Percentiles rank a stretch among this genome's conserved stretches.
Conservation (phyloP, 2,797 vertebrate species). For the Sebastes oblongus region DNA sequence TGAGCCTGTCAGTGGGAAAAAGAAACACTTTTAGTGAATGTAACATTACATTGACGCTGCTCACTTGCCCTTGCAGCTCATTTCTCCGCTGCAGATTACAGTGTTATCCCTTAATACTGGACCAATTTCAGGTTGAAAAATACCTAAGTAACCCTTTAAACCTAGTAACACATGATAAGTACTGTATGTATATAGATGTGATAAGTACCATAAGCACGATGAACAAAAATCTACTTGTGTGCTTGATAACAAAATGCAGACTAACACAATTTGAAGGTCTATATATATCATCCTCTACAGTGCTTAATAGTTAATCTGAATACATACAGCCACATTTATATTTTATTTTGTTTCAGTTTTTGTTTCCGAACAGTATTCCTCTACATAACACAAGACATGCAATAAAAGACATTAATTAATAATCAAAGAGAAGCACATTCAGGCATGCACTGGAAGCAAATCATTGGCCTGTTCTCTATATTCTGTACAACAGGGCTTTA, state of each 20-base stretch:
- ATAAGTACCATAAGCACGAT: not conserved
- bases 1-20: not conserved
- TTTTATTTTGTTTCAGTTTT: conserved; percentile 3
- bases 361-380: conserved; percentile 3
- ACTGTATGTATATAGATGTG: not conserved
- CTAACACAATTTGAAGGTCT: not conserved
- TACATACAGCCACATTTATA: conserved; percentile 11
- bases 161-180: not conserved
- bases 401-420: conserved; percentile 31
- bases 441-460: conserved; percentile 11
- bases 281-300: not conserved
- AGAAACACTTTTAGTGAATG: not conserved
- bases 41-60: too few relatives aligned
- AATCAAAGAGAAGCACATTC: conserved; percentile 35
- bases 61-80: too few relatives aligned
- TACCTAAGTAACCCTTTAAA: not conserved
- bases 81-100: too few relatives aligned
- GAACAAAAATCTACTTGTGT: not conserved
- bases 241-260: not conserved
- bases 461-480: conserved; percentile 1
- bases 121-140: too few relatives aligned
- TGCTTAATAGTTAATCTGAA: conserved; percentile 25
- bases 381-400: not conserved
- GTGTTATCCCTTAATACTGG: too few relatives aligned
- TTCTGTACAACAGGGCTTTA: conserved; percentile 21